Base-by-base conservation (phyloP, 1,140 invertebrate species). In the Drosophila paulistorum region DNA sequence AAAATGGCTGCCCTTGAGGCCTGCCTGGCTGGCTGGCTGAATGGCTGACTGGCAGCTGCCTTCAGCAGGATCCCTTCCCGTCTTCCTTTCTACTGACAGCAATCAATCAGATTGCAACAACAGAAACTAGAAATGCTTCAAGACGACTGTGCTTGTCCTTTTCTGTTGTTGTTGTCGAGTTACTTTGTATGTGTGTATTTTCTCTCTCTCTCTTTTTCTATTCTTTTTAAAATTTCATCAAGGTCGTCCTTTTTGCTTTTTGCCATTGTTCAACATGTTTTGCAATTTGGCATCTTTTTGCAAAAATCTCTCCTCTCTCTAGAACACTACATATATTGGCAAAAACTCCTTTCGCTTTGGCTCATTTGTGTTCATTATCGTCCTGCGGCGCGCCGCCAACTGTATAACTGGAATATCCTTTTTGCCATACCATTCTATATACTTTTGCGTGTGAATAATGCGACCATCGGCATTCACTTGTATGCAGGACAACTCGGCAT, bases 71-170 rank as follows among this genome's bases (percentile, higher is more conserved):
- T 74, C 74, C 76, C 59, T 42, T 39, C 69, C 76, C 59, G 54
- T 39, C 69, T 65, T 61, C 64, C 65, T 60, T 66, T 81, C 77
- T 65, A 71, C 71, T 87, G 83, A 87, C 83, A 89, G 83, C 83
- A 89, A 87, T 87, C 83, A 87, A 87, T 87, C 83, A 87, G 83
- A 87, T 87, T 74, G 79, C 77, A 87, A 89, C 83, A 87, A 89
- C 61, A 87, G 83, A 87, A 84, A 83, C 57, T 63, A 69, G 45
- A 58, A 86, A 77, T 51, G 17, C 11, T 51, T 51, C 45, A 51
- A 51, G 45, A 51, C 45, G 45, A 51, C 45, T 51, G 45, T 23
- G 45, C 20, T 23, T 51, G 45, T 51, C 2, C 11, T 51, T 23
- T 20, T 20, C 23, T 51, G 9, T 51, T 23, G 6, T 45, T 14